A percentile compares a stretch with the other conserved stretches of the same genome.
Evolutionary conservation across 2,888 invertebrate genomes (phyloP).

Genomic region (Phyto melanocephala): DNA sequence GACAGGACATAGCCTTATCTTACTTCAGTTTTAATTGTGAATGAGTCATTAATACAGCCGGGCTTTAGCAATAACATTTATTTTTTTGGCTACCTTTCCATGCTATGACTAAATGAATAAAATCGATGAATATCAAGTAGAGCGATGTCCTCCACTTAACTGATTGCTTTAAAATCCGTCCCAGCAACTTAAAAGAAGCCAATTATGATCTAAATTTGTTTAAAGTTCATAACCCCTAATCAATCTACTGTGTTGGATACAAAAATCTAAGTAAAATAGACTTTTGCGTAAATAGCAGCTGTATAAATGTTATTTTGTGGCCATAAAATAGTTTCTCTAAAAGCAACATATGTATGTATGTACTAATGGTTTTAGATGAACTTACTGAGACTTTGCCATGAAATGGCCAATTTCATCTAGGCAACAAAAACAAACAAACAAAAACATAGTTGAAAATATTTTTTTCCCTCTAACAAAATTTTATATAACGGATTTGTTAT

Average conservation of each 20-base stretch:
- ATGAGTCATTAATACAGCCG: no score
- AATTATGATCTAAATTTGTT: no score
- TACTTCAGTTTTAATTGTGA: no score
- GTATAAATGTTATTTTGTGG: conserved; percentile 55
- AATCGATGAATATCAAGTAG: no score
- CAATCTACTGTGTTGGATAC: neutral
- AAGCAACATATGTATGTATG: conserved; percentile 28
- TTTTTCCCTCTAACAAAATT: neutral
- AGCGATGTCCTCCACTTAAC: no score
- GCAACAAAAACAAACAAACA: conserved; percentile 1
- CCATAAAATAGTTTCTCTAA: conserved; percentile 44
- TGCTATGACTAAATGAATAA: no score
- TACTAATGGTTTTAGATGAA: conserved; percentile 15
- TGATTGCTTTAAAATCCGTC: no score
- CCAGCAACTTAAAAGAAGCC: no score
- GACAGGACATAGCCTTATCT: no score
- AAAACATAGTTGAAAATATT: neutral
- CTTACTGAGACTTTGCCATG: conserved; percentile 7
- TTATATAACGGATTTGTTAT: neutral
- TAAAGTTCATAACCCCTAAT: no score
- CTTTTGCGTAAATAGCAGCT: conserved; percentile 50
- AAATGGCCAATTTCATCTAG: conserved; percentile 15
- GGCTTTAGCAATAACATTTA: no score
- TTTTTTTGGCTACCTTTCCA: no score
- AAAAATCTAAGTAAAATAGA: conserved; percentile 2